Evolutionary conservation across 1,140 invertebrate species (phyloP).

Genomic region (Rhagoletis zephyria): DNA sequence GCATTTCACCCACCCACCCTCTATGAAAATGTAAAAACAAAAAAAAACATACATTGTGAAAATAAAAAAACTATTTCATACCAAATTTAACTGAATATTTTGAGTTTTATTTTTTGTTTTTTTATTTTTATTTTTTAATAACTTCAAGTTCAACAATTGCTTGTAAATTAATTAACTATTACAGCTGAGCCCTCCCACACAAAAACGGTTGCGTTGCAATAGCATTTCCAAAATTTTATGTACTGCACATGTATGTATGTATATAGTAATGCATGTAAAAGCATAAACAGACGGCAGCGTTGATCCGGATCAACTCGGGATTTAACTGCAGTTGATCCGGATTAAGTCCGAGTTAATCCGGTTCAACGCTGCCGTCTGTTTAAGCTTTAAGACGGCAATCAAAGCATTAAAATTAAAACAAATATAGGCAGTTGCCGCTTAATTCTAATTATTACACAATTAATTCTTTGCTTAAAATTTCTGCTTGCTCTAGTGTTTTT

Average conservation of each 20-base stretch:
- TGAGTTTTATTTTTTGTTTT: slow-evolving; percentile 10
- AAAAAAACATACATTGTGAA: not conserved
- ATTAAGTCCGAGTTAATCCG: no score
- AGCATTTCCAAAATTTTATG: not conserved
- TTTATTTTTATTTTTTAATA: not conserved
- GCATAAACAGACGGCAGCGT: no score
- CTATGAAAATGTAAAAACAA: not conserved
- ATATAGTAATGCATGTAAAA: not conserved
- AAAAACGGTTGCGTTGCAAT: slow-evolving; percentile 6
- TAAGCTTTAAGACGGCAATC: slow-evolving; percentile 18
- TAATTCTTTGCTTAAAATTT: slow-evolving; percentile 40
- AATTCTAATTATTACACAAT: slow-evolving; percentile 47
- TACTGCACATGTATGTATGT: not conserved
- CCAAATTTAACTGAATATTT: slow-evolving; percentile 38
- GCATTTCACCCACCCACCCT: not conserved
- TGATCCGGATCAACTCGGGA: no score
- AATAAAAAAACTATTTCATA: slow-evolving; percentile 47
- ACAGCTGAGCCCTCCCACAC: not conserved
- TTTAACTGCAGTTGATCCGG: no score
- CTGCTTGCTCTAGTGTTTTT: slow-evolving; percentile 47
- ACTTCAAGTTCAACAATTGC: slow-evolving; percentile 21
- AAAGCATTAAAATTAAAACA: slow-evolving; percentile 42
- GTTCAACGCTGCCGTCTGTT: no score
- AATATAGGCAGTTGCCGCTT: slow-evolving; percentile 23
- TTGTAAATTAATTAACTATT: slow-evolving; percentile 32